phyloP scores from a whole-genome alignment of 2,888 invertebrate genomes.

The Drosophila putrida region DNA sequence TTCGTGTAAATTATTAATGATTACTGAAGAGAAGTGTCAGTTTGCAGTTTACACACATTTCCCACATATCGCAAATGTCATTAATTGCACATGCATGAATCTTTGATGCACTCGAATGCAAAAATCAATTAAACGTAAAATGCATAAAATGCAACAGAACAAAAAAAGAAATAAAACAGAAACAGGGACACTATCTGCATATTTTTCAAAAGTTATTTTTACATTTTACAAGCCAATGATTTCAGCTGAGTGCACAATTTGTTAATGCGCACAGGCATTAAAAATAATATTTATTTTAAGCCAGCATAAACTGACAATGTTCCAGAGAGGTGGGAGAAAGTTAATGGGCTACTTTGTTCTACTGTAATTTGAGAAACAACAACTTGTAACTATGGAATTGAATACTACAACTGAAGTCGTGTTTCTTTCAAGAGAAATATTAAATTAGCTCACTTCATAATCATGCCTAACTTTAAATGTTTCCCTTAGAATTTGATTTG shows the following conservation, averaged over 20 bases:
- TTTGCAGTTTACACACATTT: conserved; percentile 39
- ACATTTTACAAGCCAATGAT: conserved; percentile 32
- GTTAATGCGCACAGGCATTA: conserved; percentile 53
- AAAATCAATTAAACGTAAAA: conserved; percentile 76
- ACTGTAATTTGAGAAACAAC: neutral
- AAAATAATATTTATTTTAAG: conserved; percentile 63
- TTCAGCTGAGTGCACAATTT: conserved; percentile 46
- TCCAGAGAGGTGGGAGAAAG: conserved; percentile 8
- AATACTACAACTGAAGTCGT: neutral
- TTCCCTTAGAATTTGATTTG: neutral
- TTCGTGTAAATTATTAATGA: conserved; percentile 52
- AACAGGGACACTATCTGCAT: conserved; percentile 5
- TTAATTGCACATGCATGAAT: conserved; percentile 75
- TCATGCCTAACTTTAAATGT: too few relatives aligned
- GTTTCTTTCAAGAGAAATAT: neutral
- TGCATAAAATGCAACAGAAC: conserved; percentile 32
- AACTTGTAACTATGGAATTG: neutral
- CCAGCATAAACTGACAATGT: conserved; percentile 15
- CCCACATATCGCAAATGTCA: conserved; percentile 56
- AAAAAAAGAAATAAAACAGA: neutral
- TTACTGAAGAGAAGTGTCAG: conserved; percentile 40
- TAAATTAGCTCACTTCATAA: too few relatives aligned
- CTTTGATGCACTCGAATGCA: conserved; percentile 73
- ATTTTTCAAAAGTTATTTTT: conserved; percentile 24
- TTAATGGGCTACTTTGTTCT: too few relatives aligned